phyloP scores from a whole-genome alignment of 2,888 invertebrate species.

The Torymus auratus region DNA sequence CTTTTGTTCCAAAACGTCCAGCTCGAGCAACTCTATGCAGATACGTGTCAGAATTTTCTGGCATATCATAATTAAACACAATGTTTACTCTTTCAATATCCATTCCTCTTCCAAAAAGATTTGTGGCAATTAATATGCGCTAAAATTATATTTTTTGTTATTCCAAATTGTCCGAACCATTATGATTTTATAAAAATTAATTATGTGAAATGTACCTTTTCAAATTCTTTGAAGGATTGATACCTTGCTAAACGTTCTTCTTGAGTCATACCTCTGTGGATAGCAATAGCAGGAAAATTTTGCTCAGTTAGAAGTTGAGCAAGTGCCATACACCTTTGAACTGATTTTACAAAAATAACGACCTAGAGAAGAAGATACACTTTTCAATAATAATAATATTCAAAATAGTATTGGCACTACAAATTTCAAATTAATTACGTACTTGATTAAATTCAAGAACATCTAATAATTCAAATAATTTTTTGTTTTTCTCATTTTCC shows the following conservation, averaged over 20 bases:
- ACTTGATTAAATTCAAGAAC: constrained; percentile 99
- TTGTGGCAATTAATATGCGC: constrained; percentile 83
- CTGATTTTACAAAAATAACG: constrained; percentile 99
- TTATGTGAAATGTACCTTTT: constrained; percentile 81
- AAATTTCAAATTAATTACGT: constrained; percentile 61
- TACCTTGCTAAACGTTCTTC: constrained; percentile 97
- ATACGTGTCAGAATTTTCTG: constrained; percentile 99
- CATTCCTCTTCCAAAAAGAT: constrained; percentile 99
- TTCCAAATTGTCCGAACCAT: no score
- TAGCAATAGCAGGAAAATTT: constrained; percentile 99
- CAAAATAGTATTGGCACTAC: no score
- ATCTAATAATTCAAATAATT: constrained; percentile 98
- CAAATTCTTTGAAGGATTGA: constrained; percentile 99
- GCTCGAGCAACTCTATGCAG: constrained; percentile 98
- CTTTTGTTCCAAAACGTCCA: constrained; percentile 98
- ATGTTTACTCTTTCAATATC: constrained; percentile 99
- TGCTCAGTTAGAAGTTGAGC: constrained; percentile 97
- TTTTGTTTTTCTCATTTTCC: constrained; percentile 99
- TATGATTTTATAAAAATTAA: neutral
- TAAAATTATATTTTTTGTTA: no score
- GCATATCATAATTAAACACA: constrained; percentile 99
- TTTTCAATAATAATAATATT: no score
- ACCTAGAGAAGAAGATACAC: constrained; percentile 80
- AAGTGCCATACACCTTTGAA: constrained; percentile 97
- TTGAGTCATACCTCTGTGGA: constrained; percentile 98